A percentile compares a stretch with the other conserved stretches of the same genome.
Evolutionary conservation across 2,797 vertebrate species (phyloP).

Genomic region (Pseudopleuronectes americanus): DNA sequence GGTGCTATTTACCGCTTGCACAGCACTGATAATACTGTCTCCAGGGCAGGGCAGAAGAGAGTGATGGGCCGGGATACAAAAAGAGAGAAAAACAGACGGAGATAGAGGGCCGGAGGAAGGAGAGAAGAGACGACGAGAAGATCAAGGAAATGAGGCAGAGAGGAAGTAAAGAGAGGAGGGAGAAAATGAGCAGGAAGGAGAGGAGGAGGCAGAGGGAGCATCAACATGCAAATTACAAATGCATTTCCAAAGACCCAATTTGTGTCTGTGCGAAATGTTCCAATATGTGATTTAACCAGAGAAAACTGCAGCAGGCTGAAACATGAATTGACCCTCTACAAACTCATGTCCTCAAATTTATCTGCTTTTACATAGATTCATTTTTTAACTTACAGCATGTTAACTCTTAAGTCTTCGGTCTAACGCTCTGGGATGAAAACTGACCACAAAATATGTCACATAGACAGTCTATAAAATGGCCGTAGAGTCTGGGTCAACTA

Average conservation of each 20-base stretch:
- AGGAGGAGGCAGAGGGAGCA: constrained; percentile 25
- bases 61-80: constrained; percentile 65
- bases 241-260: constrained; percentile 56
- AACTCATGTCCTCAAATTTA: constrained; percentile 40
- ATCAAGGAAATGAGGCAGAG: constrained; percentile 1
- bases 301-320: constrained; percentile 32
- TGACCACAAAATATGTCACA: too few relatives aligned
- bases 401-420: constrained; percentile 14
- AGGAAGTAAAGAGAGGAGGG: constrained; percentile 32
- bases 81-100: constrained; percentile 51
- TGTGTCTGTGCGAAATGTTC: constrained; percentile 43
- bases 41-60: constrained; percentile 52
- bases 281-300: constrained; percentile 43
- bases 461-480: too few relatives aligned
- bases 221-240: constrained; percentile 65
- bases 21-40: constrained; percentile 75
- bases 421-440: too few relatives aligned
- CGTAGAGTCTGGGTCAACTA: too few relatives aligned
- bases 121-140: constrained; percentile 3
- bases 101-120: constrained; percentile 13
- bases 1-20: constrained; percentile 79
- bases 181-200: constrained; percentile 28
- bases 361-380: constrained; percentile 40
- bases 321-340: constrained; percentile 30
- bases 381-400: constrained; percentile 15